phyloP scores from a whole-genome alignment of 1,140 invertebrate genomes.

The Anoplolepis gracilipes region DNA sequence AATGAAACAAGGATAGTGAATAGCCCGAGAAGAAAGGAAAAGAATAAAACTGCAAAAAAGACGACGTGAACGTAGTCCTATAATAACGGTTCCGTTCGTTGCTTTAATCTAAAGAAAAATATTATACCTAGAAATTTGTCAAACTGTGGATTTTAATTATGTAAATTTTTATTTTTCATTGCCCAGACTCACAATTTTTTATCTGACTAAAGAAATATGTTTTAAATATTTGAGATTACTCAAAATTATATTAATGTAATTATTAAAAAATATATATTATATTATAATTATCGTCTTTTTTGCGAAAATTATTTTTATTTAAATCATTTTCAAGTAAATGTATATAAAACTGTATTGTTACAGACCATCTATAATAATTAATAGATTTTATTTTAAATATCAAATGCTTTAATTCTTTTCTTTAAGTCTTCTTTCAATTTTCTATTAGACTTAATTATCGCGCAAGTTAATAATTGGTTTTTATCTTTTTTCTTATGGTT shows the following conservation, averaged over 20 bases:
- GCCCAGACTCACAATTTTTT: neutral
- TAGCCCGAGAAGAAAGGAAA: neutral
- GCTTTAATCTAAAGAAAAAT: neutral
- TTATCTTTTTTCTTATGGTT: too few relatives aligned
- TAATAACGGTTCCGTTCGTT: conserved; percentile 13
- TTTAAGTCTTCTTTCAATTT: neutral
- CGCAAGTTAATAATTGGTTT: conserved; percentile 14
- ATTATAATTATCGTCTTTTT: too few relatives aligned
- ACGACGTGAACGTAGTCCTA: neutral
- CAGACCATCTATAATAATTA: too few relatives aligned
- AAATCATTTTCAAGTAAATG: too few relatives aligned
- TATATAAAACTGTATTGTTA: too few relatives aligned
- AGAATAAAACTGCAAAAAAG: neutral
- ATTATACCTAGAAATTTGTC: neutral
- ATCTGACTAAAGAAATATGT: too few relatives aligned
- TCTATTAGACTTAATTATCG: conserved; percentile 1
- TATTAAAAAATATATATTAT: too few relatives aligned
- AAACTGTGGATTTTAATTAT: conserved; percentile 5
- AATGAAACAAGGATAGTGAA: conserved; percentile 1
- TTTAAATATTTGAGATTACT: too few relatives aligned
- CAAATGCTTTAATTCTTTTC: too few relatives aligned
- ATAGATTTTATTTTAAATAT: too few relatives aligned
- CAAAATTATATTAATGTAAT: too few relatives aligned
- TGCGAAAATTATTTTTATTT: too few relatives aligned
- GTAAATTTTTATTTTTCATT: neutral